Conservation (phyloP, 2,113 vertebrate genomes). For the Rhea americana region DNA sequence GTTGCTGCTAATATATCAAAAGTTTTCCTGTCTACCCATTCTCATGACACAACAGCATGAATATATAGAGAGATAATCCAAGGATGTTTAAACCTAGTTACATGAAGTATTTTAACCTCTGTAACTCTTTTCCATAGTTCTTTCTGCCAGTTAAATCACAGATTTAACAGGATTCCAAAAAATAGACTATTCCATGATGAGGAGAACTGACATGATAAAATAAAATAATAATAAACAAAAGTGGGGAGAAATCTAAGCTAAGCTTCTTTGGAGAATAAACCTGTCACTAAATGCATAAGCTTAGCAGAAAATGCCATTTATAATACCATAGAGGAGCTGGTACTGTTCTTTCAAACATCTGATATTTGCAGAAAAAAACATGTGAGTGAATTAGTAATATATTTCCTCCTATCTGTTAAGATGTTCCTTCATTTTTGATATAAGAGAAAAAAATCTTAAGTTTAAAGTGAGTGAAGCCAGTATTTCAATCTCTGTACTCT, state of each 20-base stretch:
- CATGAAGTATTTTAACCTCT: background rate
- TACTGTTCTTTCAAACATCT: background rate
- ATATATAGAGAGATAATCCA: background rate
- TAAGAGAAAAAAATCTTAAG: background rate
- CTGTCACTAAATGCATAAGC: background rate
- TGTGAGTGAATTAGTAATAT: background rate
- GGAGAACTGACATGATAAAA: background rate
- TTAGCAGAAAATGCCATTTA: background rate
- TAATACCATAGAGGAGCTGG: background rate
- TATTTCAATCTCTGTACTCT: background rate
- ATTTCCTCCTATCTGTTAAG: background rate
- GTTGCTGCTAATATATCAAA: too few relatives aligned
- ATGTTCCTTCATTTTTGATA: background rate
- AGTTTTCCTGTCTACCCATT: background rate
- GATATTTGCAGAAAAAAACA: background rate
- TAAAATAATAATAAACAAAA: background rate
- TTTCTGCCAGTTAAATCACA: background rate
- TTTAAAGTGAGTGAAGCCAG: background rate
- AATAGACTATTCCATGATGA: background rate
- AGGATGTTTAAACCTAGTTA: background rate
- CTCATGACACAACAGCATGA: background rate
- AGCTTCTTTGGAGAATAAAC: background rate
- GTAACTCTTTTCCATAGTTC: background rate
- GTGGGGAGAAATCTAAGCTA: fast-evolving
- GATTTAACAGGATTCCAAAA: background rate